Percentiles rank a stretch among this genome's conserved stretches.
Evolutionary conservation across 2,797 vertebrate genomes (phyloP).

Genomic region (Clarias pachynema): DNA sequence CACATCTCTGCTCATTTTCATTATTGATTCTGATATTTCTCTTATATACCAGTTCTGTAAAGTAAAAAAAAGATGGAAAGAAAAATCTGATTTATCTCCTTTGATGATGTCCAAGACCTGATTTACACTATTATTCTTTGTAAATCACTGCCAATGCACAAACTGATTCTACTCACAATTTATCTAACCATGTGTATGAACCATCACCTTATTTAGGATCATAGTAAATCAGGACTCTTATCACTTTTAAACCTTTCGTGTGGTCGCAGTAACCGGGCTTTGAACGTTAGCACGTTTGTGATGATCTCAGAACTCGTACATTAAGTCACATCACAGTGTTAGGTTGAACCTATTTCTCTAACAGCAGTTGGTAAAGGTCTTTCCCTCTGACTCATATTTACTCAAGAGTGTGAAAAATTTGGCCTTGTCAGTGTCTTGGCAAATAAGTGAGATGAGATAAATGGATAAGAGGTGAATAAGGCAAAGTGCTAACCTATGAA

Average conservation of each 20-base stretch:
- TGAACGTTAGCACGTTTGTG: conserved; percentile 28
- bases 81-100: not conserved
- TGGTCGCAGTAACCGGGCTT: conserved; percentile 26
- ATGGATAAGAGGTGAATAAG: not conserved
- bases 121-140: not conserved
- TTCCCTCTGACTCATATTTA: not conserved
- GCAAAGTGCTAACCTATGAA: not conserved
- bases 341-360: conserved; percentile 34
- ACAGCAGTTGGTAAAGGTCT: not conserved
- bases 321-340: conserved; percentile 41
- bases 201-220: not conserved
- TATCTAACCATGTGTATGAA: not conserved
- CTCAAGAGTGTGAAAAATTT: not conserved
- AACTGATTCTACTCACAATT: not conserved
- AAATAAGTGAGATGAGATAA: not conserved
- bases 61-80: not conserved
- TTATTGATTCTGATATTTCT: not conserved
- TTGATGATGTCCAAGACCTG: not conserved
- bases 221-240: not conserved
- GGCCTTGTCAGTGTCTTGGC: not conserved
- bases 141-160: not conserved
- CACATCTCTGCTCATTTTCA: not conserved
- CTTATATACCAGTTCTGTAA: not conserved
- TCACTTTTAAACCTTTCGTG: not conserved
- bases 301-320: conserved; percentile 40